Evolutionary conservation across 2,797 vertebrate genomes (phyloP), one percentile per base, ranked within the genome.

Genomic region (Lepus townsendii): DNA sequence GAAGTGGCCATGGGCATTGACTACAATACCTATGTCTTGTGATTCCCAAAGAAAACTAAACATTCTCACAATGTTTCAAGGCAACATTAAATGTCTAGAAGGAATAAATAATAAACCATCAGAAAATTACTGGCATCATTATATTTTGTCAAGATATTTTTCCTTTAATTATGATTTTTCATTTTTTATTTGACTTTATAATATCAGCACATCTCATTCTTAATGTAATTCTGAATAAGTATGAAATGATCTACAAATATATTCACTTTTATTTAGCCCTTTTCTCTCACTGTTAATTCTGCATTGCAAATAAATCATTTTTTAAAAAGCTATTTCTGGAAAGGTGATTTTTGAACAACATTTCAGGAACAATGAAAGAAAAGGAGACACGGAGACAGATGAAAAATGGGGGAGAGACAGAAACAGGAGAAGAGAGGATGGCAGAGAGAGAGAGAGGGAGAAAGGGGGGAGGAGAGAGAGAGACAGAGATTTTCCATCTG

Each of bases 61-160:
- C n/a, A 76, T 4, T 50, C 66, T 69, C 50, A 77, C 42, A 73
- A 47, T 3, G 86, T 77, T n/a, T n/a, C 9, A 76, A 27, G 57
- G 12, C 6, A 30, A 12, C 38, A 54, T 42, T 27, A 66, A 69
- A 13, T 76, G 82, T 9, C 57, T 19, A n/a, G 66, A 66, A 24
- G 83, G 76, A 78, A 91, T 77, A 24, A 32, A 57, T 71, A 60
- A 27, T 22, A 27, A 2, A 75, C 14, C 5, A 38, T 35, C 35
- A 69, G 60, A 95, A 92, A 93, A 87, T 60, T 4, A 80, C 27
- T 57, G 94, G 22, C 14, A n/a, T 6, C 54, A 50, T 85, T 89
- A 91, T 60, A 68, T 60, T 94, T 54, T 68, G 14, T 84, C 42
- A 66, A 69, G 73, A 73, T 63, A 35, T 54, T 68, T 62, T 68